Conservation (phyloP, 2,888 invertebrate species). For the Lucinisca nassula region DNA sequence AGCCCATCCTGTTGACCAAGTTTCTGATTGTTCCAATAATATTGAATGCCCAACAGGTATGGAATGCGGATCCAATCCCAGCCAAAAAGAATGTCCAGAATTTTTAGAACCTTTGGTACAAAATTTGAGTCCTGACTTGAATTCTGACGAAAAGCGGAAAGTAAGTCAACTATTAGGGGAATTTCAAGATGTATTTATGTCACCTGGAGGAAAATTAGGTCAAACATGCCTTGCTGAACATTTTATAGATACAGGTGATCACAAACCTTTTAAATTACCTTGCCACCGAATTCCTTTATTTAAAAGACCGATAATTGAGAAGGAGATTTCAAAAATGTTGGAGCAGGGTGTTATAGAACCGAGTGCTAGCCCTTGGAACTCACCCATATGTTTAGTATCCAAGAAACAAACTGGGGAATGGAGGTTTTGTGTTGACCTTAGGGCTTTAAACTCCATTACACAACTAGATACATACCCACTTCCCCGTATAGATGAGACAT, state of each 20-base stretch:
- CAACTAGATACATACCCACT: not conserved
- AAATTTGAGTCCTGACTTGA: not conserved
- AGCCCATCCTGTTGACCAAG: not conserved
- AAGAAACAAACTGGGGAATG: conserved; percentile 5
- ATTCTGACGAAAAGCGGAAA: not conserved
- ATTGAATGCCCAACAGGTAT: too few relatives aligned
- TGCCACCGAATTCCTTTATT: not conserved
- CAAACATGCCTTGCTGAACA: not conserved
- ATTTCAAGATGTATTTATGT: not conserved
- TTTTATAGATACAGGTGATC: not conserved
- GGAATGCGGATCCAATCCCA: too few relatives aligned
- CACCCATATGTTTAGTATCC: not conserved
- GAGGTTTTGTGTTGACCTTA: not conserved
- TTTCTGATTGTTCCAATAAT: not conserved
- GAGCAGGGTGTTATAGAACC: not conserved
- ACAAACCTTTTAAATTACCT: not conserved
- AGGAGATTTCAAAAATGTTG: not conserved
- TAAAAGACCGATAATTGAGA: not conserved
- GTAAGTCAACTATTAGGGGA: not conserved
- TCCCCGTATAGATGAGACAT: not conserved
- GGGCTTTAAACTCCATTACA: not conserved
- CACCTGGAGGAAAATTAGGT: not conserved
- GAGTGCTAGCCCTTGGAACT: not conserved
- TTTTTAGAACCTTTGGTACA: not conserved
- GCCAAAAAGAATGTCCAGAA: too few relatives aligned